Percentiles rank a stretch among this genome's conserved stretches.
These are phyloP conservation scores for Amiota minor DNA, from an alignment of 2,888 invertebrate genomes.

Conservation along the genomic window DNA sequence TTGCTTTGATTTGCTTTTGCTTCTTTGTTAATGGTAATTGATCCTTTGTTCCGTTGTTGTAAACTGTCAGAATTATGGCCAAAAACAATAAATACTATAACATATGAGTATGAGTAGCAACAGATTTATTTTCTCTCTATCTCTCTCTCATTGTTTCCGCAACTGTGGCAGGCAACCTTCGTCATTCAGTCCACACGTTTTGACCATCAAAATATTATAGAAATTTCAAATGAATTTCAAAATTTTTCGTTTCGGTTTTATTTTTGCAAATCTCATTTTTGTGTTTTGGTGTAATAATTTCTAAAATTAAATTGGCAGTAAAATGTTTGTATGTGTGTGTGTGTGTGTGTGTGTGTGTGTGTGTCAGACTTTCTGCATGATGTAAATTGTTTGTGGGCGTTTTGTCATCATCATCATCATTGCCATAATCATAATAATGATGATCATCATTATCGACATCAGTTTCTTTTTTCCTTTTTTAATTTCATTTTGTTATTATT, in stretches of 20 bases:
- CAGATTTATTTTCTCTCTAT: not conserved
- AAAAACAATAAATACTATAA: too few relatives aligned
- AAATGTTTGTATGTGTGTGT: slow-evolving; percentile 1
- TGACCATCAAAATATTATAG: not conserved
- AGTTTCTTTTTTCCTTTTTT: too few relatives aligned
- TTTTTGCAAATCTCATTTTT: not conserved
- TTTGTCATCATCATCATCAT: slow-evolving; percentile 53
- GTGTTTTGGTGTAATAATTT: slow-evolving; percentile 23
- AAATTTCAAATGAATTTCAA: not conserved
- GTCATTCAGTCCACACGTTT: not conserved
- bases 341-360: slow-evolving; percentile 28
- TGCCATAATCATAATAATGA: slow-evolving; percentile 38
- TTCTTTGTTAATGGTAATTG: slow-evolving; percentile 2
- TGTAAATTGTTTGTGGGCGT: slow-evolving; percentile 49
- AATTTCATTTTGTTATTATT: slow-evolving; percentile 43
- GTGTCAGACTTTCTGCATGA: slow-evolving; percentile 27
- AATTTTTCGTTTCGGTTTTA: not conserved
- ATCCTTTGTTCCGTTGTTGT: not conserved
- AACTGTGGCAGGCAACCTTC: not conserved
- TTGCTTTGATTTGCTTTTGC: not conserved
- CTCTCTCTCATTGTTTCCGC: not conserved
- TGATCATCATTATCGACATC: slow-evolving; percentile 32
- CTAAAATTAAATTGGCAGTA: slow-evolving; percentile 20
- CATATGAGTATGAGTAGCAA: not conserved
- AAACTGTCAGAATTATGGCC: too few relatives aligned